Base-by-base conservation (phyloP, 2,113 vertebrate genomes). In the Galeopterus variegatus region DNA sequence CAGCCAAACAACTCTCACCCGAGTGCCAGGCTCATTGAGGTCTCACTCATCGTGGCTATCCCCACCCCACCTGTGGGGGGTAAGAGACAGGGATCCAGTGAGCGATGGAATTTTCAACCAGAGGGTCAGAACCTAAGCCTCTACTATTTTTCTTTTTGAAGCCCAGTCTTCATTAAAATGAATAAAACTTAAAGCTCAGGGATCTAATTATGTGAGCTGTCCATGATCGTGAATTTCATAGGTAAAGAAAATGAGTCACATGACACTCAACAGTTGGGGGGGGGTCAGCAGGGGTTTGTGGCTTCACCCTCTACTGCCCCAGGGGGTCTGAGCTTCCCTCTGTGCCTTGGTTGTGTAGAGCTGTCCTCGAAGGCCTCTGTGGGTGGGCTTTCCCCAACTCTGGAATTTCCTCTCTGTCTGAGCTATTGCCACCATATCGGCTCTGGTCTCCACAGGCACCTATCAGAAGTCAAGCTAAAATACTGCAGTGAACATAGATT, bases 41-140 rank as follows among this genome's bases (percentile, higher is more conserved):
- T 41, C 41, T 41, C 41, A 41, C 41, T 41, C 41, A 41, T 41
- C 41, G 41, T 41, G 41, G 41, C 41, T 41, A 41, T 41, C n/a
- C 58, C 56, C 11, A 0, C 1, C 21, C 2, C 17, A 3, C 50
- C 26, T 17, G 6, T 0, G 6, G 0, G n/a, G 3, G 14, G 15
- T 5, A 14, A 77, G 21, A 67, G 2, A 73, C 0, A 3, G 28
- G 28, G 10, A 12, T 6, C 31, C n/a, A 2, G 23, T 5, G n/a
- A 69, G 19, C 1, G 24, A 3, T 2, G 17, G 58, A 6, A 14
- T 54, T 54, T 45, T n/a, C 50, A 67, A 19, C 17, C 23, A 3
- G 5, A 85, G 8, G 41, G 26, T 21, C 23, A 60, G 64, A 15
- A 23, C 15, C 41, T 9, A 48, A 33, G 18, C 26, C 52, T 92